A percentile compares a stretch with the other conserved stretches of the same genome.
These are phyloP conservation scores for Mesorhabditis sp. DNA, from an alignment of 2,888 invertebrate species.

Conservation along the genomic window DNA sequence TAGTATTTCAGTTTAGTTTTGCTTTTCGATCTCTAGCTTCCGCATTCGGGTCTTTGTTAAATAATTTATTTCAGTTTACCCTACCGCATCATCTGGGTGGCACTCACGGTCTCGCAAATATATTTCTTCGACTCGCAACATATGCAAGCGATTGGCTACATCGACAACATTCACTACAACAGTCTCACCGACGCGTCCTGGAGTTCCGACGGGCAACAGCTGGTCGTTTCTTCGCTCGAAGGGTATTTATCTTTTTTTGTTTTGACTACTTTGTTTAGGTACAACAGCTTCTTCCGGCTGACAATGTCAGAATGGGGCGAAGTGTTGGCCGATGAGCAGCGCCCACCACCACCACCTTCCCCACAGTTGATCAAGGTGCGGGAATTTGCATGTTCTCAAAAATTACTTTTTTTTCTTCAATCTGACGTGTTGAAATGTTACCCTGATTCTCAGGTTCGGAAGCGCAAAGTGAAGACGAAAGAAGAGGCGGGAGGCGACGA, in stretches of 20 bases:
- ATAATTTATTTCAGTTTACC: slow-evolving; percentile 63
- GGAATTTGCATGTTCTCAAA: not conserved
- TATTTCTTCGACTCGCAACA: slow-evolving; percentile 85
- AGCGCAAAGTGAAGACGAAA: no score
- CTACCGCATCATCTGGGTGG: slow-evolving; percentile 82
- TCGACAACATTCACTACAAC: slow-evolving; percentile 84
- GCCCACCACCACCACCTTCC: not conserved
- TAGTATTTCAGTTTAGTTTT: not conserved
- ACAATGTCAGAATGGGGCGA: not conserved
- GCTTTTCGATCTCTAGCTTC: not conserved
- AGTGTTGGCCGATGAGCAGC: not conserved
- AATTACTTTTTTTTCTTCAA: not conserved
- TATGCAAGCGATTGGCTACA: slow-evolving; percentile 71
- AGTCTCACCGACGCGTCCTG: slow-evolving; percentile 80
- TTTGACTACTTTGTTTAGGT: not conserved
- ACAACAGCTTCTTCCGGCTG: slow-evolving; percentile 1
- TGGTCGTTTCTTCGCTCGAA: slow-evolving; percentile 80
- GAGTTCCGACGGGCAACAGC: slow-evolving; percentile 75
- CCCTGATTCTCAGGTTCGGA: no score
- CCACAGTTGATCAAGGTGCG: slow-evolving; percentile 1
- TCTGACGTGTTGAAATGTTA: no score
- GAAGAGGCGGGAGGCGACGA: no score
- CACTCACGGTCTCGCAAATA: slow-evolving; percentile 78
- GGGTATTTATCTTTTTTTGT: slow-evolving; percentile 64
- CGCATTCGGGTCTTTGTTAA: not conserved